Evolutionary conservation across 2,113 vertebrate genomes (phyloP).

Genomic region (Psammodynastes pulverulentus): DNA sequence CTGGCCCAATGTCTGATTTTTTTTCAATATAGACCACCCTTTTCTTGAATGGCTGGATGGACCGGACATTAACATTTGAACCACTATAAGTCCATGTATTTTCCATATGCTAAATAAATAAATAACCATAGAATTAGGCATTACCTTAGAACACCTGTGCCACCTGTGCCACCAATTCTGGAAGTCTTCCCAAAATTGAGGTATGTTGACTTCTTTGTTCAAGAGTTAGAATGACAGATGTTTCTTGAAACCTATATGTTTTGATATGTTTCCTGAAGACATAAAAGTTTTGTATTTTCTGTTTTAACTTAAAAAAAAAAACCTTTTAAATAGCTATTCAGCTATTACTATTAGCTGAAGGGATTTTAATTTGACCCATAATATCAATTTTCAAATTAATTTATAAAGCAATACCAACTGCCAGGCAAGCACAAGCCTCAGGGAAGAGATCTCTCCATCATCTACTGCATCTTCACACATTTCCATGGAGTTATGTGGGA

Average conservation of each 20-base stretch:
- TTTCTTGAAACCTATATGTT: background rate
- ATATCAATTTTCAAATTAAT: background rate
- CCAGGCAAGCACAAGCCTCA: background rate
- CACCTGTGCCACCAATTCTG: background rate
- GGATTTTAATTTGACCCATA: background rate
- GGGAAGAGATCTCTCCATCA: background rate
- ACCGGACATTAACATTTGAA: too few relatives aligned
- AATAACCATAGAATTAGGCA: background rate
- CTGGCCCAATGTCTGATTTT: too few relatives aligned
- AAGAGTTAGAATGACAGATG: background rate
- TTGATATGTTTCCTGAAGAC: background rate
- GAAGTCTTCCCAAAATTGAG: too few relatives aligned
- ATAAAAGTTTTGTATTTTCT: too few relatives aligned
- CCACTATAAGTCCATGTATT: too few relatives aligned
- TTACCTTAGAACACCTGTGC: too few relatives aligned
- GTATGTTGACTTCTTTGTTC: background rate
- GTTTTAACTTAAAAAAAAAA: background rate
- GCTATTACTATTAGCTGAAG: background rate
- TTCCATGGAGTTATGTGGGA: background rate
- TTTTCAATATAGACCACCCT: too few relatives aligned
- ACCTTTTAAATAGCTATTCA: background rate
- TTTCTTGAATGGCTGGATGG: too few relatives aligned
- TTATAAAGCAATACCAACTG: background rate
- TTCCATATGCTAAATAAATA: too few relatives aligned
- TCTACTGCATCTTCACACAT: background rate